These are phyloP conservation scores for Synergus japonicus DNA, from an alignment of 2,888 invertebrate genomes.

Conservation along the genomic window DNA sequence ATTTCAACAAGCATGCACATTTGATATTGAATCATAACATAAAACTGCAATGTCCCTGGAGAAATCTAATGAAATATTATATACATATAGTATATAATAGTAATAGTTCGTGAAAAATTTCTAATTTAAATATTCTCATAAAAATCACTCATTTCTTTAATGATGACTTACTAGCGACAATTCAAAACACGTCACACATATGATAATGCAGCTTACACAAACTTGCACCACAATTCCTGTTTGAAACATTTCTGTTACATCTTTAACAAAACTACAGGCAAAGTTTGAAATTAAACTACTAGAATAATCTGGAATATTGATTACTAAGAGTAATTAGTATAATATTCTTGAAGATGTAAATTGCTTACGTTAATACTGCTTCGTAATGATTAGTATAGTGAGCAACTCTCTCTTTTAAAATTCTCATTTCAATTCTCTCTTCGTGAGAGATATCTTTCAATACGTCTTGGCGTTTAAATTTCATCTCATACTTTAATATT, in stretches of 20 bases:
- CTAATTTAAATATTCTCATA: no score
- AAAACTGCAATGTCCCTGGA: background rate
- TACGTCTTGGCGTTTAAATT: no score
- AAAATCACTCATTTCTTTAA: no score
- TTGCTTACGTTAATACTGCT: conserved; percentile 1
- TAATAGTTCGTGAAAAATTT: no score
- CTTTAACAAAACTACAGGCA: background rate
- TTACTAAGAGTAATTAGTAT: no score
- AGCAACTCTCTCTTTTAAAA: background rate
- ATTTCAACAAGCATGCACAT: conserved; percentile 12
- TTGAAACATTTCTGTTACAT: conserved; percentile 1
- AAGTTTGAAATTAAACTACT: background rate
- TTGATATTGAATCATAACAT: conserved; percentile 4
- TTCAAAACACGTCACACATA: conserved; percentile 11
- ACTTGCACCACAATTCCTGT: background rate
- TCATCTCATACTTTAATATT: no score
- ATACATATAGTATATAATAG: no score
- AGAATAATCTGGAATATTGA: no score
- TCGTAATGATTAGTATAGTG: background rate
- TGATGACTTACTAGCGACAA: background rate
- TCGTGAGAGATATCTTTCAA: background rate
- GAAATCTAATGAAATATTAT: background rate
- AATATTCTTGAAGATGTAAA: no score
- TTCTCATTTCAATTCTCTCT: no score
- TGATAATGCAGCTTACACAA: background rate